Percentiles rank a stretch among this genome's conserved stretches.
Conservation (phyloP, 2,888 invertebrate genomes). For the Athalia rosae region DNA sequence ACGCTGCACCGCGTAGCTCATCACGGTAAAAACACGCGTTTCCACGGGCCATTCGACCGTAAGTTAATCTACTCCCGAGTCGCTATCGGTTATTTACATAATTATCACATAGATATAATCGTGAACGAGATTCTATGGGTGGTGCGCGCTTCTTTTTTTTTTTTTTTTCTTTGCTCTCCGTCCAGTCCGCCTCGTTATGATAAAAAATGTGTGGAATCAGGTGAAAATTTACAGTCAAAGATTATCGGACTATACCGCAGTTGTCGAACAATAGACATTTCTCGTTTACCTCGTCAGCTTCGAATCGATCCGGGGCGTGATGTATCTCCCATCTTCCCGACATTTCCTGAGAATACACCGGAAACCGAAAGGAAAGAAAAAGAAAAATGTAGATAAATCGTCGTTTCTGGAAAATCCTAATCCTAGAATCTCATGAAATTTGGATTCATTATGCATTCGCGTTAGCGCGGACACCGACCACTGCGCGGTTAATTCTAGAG, state of each 20-base stretch:
- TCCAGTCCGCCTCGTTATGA: too few relatives aligned
- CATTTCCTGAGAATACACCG: too few relatives aligned
- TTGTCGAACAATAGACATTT: too few relatives aligned
- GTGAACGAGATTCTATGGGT: background rate
- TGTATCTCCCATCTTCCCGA: too few relatives aligned
- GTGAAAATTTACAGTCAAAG: too few relatives aligned
- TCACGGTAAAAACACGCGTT: background rate
- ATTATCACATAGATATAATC: background rate
- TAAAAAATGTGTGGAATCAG: too few relatives aligned
- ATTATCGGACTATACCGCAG: too few relatives aligned
- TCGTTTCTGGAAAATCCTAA: background rate
- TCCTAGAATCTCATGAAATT: conserved; percentile 21
- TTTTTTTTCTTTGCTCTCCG: background rate
- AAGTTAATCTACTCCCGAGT: background rate
- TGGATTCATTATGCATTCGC: conserved; percentile 27
- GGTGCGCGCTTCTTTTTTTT: background rate
- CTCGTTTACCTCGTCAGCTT: too few relatives aligned
- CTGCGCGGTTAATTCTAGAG: conserved; percentile 15
- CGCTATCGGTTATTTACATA: background rate
- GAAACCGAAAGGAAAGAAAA: too few relatives aligned
- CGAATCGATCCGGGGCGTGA: too few relatives aligned
- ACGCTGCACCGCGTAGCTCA: background rate
- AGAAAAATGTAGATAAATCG: too few relatives aligned
- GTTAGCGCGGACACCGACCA: background rate
- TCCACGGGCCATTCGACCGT: background rate